Percentiles rank a stretch among this genome's conserved stretches.
These are phyloP conservation scores for Laticauda colubrina DNA, from an alignment of 2,113 vertebrate genomes.

Conservation along the genomic window DNA sequence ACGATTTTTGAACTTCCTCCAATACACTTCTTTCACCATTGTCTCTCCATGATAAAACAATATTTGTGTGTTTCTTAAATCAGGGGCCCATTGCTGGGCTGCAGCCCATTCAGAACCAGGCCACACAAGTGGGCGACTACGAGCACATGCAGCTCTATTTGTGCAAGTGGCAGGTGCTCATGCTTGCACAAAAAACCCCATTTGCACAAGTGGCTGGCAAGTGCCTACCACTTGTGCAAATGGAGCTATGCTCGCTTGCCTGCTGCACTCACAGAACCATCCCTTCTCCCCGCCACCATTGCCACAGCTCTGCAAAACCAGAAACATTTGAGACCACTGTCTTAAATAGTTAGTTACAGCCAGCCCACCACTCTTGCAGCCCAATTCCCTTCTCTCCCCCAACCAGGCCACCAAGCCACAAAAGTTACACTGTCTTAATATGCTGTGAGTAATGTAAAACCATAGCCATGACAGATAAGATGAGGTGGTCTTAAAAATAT, in stretches of 20 bases:
- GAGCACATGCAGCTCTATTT: neutral
- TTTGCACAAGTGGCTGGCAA: neutral
- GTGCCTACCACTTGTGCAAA: neutral
- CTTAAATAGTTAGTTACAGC: neutral
- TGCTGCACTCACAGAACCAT: neutral
- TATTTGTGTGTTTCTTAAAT: neutral
- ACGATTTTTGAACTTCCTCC: neutral
- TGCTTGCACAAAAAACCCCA: neutral
- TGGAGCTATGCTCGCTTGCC: neutral
- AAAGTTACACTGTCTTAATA: neutral
- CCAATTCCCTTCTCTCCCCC: neutral
- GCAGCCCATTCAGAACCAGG: neutral
- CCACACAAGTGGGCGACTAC: neutral
- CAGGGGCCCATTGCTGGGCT: neutral
- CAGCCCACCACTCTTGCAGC: neutral
- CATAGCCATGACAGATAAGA: neutral
- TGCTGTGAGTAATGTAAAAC: neutral
- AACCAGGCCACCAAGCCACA: too few species aligned
- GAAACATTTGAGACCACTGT: neutral
- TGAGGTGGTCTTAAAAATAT: neutral
- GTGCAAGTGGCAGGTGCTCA: neutral
- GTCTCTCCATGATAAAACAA: neutral
- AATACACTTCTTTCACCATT: neutral
- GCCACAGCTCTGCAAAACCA: neutral
- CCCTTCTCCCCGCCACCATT: neutral